Percentiles rank a stretch among this genome's conserved stretches.
Conservation (phyloP, 2,797 vertebrate species). For the Thaleichthys pacificus region DNA sequence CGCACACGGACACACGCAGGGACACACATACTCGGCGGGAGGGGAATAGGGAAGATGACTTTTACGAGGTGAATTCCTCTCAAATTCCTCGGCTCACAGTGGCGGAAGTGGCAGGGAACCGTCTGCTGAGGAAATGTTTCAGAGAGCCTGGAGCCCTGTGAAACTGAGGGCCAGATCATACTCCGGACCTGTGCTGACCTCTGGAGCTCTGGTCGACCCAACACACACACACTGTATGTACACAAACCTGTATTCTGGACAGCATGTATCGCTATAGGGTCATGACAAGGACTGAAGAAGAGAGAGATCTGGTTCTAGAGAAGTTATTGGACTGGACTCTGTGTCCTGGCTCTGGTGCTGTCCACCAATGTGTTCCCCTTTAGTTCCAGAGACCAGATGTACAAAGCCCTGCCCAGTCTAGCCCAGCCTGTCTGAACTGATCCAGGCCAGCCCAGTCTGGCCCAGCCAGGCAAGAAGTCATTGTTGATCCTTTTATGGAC, state of each 20-base stretch:
- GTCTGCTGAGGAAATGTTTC: slow-evolving; percentile 31
- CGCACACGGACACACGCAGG: neutral
- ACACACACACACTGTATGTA: neutral
- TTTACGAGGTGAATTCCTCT: slow-evolving; percentile 58
- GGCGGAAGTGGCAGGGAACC: slow-evolving; percentile 39
- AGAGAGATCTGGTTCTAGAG: neutral
- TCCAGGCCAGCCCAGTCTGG: neutral
- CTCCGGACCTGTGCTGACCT: no score
- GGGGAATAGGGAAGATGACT: slow-evolving; percentile 36
- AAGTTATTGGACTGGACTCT: neutral
- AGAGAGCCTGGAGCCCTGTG: neutral
- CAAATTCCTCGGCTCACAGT: slow-evolving; percentile 55
- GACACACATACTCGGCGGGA: neutral
- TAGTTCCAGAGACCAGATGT: slow-evolving; percentile 1
- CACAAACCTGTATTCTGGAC: neutral
- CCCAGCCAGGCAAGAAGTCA: neutral
- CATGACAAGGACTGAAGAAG: neutral
- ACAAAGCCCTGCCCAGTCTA: neutral
- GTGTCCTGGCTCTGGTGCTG: neutral
- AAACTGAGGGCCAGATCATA: neutral
- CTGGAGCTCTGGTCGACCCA: neutral
- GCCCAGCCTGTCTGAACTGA: neutral
- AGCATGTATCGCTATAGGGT: neutral
- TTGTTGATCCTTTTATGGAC: neutral
- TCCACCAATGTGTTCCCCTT: slow-evolving; percentile 7